These are phyloP conservation scores for Cerastis rubricosa DNA, from an alignment of 2,888 invertebrate species.

Conservation along the genomic window DNA sequence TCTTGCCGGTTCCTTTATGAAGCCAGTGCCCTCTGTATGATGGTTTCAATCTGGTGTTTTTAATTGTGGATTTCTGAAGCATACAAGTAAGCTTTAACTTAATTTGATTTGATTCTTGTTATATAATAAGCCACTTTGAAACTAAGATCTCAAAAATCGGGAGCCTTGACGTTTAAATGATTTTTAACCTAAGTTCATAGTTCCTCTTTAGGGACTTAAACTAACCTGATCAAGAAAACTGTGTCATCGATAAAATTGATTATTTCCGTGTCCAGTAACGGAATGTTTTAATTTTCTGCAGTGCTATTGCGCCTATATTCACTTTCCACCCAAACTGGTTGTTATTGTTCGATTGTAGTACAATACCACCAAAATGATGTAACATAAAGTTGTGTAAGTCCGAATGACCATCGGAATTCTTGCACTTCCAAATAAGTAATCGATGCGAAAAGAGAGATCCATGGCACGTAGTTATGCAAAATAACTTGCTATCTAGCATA, in stretches of 20 bases:
- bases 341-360: slow-evolving; percentile 48
- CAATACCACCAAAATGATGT: slow-evolving; percentile 43
- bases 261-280: neutral
- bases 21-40: slow-evolving; percentile 34
- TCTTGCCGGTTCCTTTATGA: slow-evolving; percentile 37
- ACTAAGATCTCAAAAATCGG: neutral
- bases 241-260: neutral
- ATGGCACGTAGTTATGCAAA: slow-evolving; percentile 51
- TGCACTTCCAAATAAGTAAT: slow-evolving; percentile 52
- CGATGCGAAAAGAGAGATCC: slow-evolving; percentile 61
- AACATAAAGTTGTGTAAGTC: slow-evolving; percentile 50
- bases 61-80: slow-evolving; percentile 25
- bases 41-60: slow-evolving; percentile 31
- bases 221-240: neutral
- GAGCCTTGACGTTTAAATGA: neutral
- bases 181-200: neutral
- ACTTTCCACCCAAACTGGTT: slow-evolving; percentile 24
- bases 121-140: neutral
- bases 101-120: neutral
- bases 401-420: slow-evolving; percentile 44
- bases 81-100: slow-evolving; percentile 33
- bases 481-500: slow-evolving; percentile 40
- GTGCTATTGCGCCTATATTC: neutral
- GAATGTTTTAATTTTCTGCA: neutral
- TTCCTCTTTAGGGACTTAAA: neutral